phyloP scores from a whole-genome alignment of 2,888 invertebrate species.

The Lysandra bellargus region DNA sequence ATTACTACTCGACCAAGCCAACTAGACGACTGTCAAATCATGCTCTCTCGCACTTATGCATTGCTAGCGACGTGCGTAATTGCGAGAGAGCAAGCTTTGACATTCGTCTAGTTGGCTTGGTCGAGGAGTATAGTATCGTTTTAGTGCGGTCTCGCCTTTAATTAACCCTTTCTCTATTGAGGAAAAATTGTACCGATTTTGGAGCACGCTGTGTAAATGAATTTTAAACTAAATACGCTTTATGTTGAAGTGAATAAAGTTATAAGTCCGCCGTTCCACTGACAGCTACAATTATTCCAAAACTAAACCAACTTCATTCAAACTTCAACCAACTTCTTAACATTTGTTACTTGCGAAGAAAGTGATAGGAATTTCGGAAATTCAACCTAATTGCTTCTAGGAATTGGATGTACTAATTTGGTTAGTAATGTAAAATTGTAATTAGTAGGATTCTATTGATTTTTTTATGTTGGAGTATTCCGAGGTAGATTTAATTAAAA shows the following conservation, averaged over 20 bases:
- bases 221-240: constrained; percentile 8
- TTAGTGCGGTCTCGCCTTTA: too few species aligned
- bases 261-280: constrained; percentile 34
- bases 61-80: too few species aligned
- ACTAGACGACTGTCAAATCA: too few species aligned
- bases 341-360: constrained; percentile 19
- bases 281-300: constrained; percentile 39
- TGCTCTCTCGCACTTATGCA: too few species aligned
- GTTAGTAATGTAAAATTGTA: neutral
- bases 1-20: too few species aligned
- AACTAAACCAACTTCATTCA: constrained; percentile 41
- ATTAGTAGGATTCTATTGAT: neutral
- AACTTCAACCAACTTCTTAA: constrained; percentile 39
- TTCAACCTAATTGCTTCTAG: neutral
- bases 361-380: constrained; percentile 22
- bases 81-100: too few species aligned
- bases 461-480: neutral
- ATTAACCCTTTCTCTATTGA: neutral
- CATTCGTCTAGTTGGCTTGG: too few species aligned
- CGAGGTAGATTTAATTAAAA: too few species aligned
- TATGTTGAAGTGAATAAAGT: constrained; percentile 32
- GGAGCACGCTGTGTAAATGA: constrained; percentile 20
- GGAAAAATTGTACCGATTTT: neutral
- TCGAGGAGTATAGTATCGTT: too few species aligned
- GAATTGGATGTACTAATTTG: constrained; percentile 30